Evolutionary conservation across 2,888 invertebrate genomes (phyloP), one percentile per base, ranked within the genome.

Genomic region (Apotomis capreana): DNA sequence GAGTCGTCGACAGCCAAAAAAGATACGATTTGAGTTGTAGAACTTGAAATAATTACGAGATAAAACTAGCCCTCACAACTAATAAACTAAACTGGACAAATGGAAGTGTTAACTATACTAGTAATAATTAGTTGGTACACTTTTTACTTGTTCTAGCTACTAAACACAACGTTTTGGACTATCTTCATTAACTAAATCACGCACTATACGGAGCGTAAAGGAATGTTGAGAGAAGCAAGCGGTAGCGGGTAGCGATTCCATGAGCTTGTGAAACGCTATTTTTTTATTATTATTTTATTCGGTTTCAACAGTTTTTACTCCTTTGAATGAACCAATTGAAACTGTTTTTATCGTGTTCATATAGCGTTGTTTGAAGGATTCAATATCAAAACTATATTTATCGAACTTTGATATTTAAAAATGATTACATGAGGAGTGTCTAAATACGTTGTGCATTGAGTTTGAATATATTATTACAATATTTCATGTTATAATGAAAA

Each of bases 131-230:
- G 78, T 79, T 80, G 78, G 79, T 83, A 84, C 82, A 82, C 79
- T 83, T 83, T 83, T 83, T 83, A 81, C 75, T 80, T 83, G 80
- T 82, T 84, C 26, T 36, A 83, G 85, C 83, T 83, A 82, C 83
- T 82, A 84, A 87, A 87, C 81, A 84, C 83, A 81, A 79, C 81
- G 79, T 81, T 86, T 85, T 86, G 78, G 82, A 78, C 83, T 80
- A 85, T 89, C 86, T 87, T 85, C 83, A 86, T 85, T 85, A 85
- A 81, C 79, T 73, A 78, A 84, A 85, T 84, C 85, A 87, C 87
- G 85, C 84, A 84, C 81, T 79, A 63, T 69, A 59, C 70, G 57
- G 46, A 62, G 40, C 59, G 59, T 63, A 59, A 62, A 36, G 67
- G 52, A 52, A 61, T n/a, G 54, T 12, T 37, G n/a, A 63, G 10